These are phyloP conservation scores for Meloidogyne chitwoodi DNA, from an alignment of 1,140 invertebrate species.

Conservation along the genomic window DNA sequence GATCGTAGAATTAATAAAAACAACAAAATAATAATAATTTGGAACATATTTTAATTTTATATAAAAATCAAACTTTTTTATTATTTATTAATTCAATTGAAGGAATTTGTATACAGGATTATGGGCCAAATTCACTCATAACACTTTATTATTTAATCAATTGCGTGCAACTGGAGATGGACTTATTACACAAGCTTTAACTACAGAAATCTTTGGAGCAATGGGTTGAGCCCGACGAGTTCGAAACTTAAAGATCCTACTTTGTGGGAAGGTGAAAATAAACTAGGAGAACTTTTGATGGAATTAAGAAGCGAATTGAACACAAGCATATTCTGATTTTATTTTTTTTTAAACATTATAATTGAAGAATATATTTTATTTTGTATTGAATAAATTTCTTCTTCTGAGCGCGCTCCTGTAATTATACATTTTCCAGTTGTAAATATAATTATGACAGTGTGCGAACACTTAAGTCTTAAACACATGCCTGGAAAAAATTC, in stretches of 20 bases:
- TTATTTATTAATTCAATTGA: slow-evolving; percentile 17
- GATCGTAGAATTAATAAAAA: slow-evolving; percentile 15
- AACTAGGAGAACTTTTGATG: background rate
- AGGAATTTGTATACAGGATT: slow-evolving; percentile 14
- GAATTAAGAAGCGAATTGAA: background rate
- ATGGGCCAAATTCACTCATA: background rate
- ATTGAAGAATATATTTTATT: background rate
- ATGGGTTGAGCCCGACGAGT: too few species aligned
- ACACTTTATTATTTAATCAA: background rate
- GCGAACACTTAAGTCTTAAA: background rate
- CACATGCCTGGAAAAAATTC: background rate
- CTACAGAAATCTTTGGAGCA: background rate
- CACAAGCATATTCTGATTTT: background rate
- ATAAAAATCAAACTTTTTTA: slow-evolving; percentile 59
- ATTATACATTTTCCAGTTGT: background rate
- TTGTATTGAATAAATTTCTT: background rate
- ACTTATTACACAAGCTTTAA: background rate
- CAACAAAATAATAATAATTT: slow-evolving; percentile 18
- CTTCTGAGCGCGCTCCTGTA: background rate
- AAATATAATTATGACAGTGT: background rate
- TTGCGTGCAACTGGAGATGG: background rate
- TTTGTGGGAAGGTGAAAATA: background rate
- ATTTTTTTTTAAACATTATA: background rate
- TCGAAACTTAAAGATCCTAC: too few species aligned
- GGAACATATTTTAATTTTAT: slow-evolving; percentile 82